These are phyloP conservation scores for Aphaenogaster rudis DNA, from an alignment of 1,140 invertebrate species.

Conservation along the genomic window DNA sequence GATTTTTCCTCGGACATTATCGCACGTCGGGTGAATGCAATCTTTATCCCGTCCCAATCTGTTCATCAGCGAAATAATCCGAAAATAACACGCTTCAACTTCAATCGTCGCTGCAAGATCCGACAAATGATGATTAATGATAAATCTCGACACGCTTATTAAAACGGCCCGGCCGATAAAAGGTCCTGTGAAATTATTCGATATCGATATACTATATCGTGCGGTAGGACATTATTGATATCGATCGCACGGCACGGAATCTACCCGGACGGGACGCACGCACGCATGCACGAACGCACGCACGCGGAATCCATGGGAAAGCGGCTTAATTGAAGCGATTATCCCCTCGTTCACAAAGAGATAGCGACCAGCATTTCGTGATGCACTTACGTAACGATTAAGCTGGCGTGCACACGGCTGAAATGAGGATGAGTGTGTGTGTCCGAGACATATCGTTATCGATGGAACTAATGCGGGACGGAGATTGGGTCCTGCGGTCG, in stretches of 20 bases:
- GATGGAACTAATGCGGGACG: slow-evolving; percentile 76
- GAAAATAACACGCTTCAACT: slow-evolving; percentile 56
- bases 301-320: slow-evolving; percentile 68
- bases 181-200: slow-evolving; percentile 61
- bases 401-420: slow-evolving; percentile 41
- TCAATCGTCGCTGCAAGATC: slow-evolving; percentile 56
- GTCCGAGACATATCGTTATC: slow-evolving; percentile 67
- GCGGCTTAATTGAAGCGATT: slow-evolving; percentile 75
- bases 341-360: slow-evolving; percentile 74
- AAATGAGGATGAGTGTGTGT: slow-evolving; percentile 32
- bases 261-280: slow-evolving; percentile 22
- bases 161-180: slow-evolving; percentile 25
- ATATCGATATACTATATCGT: slow-evolving; percentile 47
- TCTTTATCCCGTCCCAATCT: slow-evolving; percentile 41
- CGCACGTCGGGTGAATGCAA: slow-evolving; percentile 1
- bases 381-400: slow-evolving; percentile 76
- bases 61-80: slow-evolving; percentile 29
- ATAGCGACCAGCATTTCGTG: slow-evolving; percentile 76
- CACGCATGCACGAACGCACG: neutral
- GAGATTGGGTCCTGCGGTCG: slow-evolving; percentile 62
- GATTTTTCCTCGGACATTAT: slow-evolving; percentile 65
- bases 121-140: slow-evolving; percentile 61
- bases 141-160: slow-evolving; percentile 67
- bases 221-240: slow-evolving; percentile 63
- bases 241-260: slow-evolving; percentile 57